Conservation (phyloP, 1,140 invertebrate genomes). For the Aphelenchoides fujianensis region DNA sequence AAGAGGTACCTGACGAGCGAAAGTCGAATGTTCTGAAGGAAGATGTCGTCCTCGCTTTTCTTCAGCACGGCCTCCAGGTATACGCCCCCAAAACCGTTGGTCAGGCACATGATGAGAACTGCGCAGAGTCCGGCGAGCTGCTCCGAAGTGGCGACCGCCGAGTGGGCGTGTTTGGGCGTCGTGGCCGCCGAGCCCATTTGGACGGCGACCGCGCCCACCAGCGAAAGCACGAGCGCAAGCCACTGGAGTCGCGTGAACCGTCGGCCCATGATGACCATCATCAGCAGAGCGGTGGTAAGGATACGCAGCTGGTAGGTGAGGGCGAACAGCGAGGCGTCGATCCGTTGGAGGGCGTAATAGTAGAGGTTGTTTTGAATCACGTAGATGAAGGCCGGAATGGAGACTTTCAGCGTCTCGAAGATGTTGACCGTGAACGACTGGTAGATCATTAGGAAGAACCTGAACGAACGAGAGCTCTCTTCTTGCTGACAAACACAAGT, state of each 20-base stretch:
- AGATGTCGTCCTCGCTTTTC: conserved; percentile 20
- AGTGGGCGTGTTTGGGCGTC: neutral
- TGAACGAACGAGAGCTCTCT: conserved; percentile 7
- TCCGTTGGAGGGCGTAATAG: conserved; percentile 17
- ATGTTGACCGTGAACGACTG: conserved; percentile 13
- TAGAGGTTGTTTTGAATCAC: conserved; percentile 30
- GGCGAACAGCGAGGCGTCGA: conserved; percentile 19
- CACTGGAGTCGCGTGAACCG: conserved; percentile 14
- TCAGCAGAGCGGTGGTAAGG: conserved; percentile 22
- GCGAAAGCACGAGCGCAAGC: conserved; percentile 13
- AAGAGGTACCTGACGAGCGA: neutral
- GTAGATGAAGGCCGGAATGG: conserved; percentile 19
- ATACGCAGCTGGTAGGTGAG: conserved; percentile 21
- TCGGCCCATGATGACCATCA: conserved; percentile 13
- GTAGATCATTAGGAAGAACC: neutral
- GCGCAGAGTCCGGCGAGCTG: conserved; percentile 69
- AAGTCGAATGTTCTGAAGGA: conserved; percentile 24
- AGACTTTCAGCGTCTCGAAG: conserved; percentile 22
- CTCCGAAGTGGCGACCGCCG: conserved; percentile 19
- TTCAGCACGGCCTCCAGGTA: conserved; percentile 24
- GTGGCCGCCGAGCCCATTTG: conserved; percentile 6
- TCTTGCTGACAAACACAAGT: neutral
- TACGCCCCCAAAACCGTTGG: conserved; percentile 84
- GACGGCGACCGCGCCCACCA: conserved; percentile 16
- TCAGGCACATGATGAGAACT: conserved; percentile 81